Base-by-base conservation (phyloP, 2,888 invertebrate species). In the Ichneumon xanthorius region DNA sequence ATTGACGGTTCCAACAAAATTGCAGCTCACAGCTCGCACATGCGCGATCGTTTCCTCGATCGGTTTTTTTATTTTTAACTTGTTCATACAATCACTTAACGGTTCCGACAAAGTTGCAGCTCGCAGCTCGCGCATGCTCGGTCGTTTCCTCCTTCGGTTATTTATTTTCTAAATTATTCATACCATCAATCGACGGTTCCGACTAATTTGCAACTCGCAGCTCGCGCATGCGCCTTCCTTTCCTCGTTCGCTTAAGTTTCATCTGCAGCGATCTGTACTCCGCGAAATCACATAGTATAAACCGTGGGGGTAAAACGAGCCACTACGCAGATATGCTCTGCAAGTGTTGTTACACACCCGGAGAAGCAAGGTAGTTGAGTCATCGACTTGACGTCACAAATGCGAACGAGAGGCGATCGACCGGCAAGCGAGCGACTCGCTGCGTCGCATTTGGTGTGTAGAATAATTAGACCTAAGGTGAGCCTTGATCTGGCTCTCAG, bases 371-470 rank as follows among this genome's bases (percentile, higher is more conserved):
- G 11, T 79, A 71, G 22, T 33, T 86, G 86, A 86, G 72, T 86
- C 86, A 86, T 76, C 61, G 68, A 68, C 22, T 26, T 84, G 79
- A 82, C 86, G 84, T 80, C 76, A 80, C 55, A 79, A n/a, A 70
- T 68, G 37, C 48, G 73, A 77, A 63, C 65, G 40, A 79, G 83
- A 85, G 89, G 88, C 90, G 89, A 91, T 91, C 89, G 88, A 91
- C 89, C 87, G 88, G 84, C 86, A 87, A 88, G 82, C 80, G 84
- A 86, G 88, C 87, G 88, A 89, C 58, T 53, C 48, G 72, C 53
- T 14, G 48, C 40, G 26, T 45, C 26, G 58, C 33, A 70, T 76
- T 81, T 68, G 61, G 70, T 70, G 70, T 70, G 75, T 61, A 77
- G n/a, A 77, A 22, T 61, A 82, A 65, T 50, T 65, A 50, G 63